These are phyloP conservation scores for Agrochola macilenta DNA, from an alignment of 2,888 invertebrate species.

Conservation along the genomic window DNA sequence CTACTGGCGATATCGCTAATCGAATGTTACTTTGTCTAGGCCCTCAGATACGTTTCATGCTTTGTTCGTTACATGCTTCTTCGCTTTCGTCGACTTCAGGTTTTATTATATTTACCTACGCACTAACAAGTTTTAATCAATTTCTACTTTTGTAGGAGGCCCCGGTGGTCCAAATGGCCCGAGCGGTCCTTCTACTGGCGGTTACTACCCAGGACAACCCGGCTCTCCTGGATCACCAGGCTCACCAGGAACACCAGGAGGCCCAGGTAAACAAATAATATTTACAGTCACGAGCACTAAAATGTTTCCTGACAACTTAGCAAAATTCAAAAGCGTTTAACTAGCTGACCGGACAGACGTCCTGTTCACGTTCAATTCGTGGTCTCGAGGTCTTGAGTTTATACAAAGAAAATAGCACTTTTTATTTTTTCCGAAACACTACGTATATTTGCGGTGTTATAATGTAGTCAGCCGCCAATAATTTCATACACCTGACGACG, in stretches of 20 bases:
- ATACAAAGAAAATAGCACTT: too few species aligned
- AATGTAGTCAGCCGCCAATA: neutral
- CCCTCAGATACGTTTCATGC: too few species aligned
- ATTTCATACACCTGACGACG: neutral
- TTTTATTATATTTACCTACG: neutral
- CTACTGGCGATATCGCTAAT: too few species aligned
- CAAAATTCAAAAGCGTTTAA: too few species aligned
- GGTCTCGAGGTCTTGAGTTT: too few species aligned
- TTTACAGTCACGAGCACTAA: too few species aligned
- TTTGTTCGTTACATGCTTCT: neutral
- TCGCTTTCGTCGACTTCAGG: neutral
- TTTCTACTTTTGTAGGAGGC: conserved; percentile 46
- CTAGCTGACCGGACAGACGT: too few species aligned
- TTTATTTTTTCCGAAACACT: neutral
- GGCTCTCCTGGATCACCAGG: conserved; percentile 58
- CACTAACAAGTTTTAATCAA: neutral
- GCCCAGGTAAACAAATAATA: conserved; percentile 29
- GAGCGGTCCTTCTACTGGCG: conserved; percentile 65
- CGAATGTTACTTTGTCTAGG: too few species aligned
- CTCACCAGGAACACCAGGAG: conserved; percentile 58
- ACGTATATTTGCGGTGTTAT: neutral
- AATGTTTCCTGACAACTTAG: too few species aligned
- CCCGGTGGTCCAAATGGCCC: conserved; percentile 70
- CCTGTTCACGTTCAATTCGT: neutral
- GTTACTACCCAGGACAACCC: conserved; percentile 63